Percentiles rank a stretch among this genome's conserved stretches.
Conservation (phyloP, 1,140 invertebrate species). For the Anastrepha ludens region DNA sequence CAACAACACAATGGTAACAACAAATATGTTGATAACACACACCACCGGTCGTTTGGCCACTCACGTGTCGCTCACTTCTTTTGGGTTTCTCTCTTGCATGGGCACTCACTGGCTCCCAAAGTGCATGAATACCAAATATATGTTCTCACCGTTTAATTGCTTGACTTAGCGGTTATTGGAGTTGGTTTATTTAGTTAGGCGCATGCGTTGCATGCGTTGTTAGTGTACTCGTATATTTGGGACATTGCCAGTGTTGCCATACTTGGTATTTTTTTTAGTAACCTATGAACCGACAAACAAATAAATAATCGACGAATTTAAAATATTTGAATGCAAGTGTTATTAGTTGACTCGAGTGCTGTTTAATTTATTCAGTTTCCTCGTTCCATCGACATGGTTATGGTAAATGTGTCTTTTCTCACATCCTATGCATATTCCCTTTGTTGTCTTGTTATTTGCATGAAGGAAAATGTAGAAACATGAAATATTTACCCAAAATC, state of each 20-base stretch:
- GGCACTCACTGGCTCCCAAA: background rate
- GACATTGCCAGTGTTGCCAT: background rate
- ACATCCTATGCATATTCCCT: no score
- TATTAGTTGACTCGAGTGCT: no score
- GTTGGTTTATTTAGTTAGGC: background rate
- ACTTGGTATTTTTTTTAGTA: background rate
- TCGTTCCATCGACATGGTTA: no score
- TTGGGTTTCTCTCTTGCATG: background rate
- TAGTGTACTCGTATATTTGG: background rate
- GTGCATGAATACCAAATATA: background rate
- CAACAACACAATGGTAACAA: background rate
- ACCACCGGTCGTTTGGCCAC: background rate
- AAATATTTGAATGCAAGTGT: no score
- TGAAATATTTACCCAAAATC: no score
- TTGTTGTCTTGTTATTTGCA: no score
- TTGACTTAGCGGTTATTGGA: background rate
- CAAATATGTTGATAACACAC: background rate
- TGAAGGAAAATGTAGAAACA: no score
- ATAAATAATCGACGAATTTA: no score
- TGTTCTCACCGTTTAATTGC: background rate
- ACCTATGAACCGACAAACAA: no score
- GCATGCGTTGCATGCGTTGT: background rate
- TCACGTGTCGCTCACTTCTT: constrained; percentile 8
- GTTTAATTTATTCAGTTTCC: no score
- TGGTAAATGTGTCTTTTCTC: no score